Evolutionary conservation across 2,888 invertebrate species (phyloP).

Genomic region (Aphodius granarius): DNA sequence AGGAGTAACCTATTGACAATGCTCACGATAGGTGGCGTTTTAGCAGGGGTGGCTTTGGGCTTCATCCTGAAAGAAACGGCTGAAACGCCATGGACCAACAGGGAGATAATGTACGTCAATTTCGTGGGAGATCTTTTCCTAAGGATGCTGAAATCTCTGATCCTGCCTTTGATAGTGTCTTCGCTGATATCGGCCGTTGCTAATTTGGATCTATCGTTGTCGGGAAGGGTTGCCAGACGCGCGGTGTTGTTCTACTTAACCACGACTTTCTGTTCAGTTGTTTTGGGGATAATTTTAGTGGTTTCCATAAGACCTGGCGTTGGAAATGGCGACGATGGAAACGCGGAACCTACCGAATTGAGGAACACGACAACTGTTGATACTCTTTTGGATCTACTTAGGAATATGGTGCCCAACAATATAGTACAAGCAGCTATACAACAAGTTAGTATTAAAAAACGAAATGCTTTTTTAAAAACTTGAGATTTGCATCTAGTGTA

Average conservation of each 20-base stretch:
- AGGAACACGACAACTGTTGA: slow-evolving; percentile 65
- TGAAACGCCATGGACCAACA: slow-evolving; percentile 54
- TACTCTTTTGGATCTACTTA: slow-evolving; percentile 70
- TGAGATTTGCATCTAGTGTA: no score
- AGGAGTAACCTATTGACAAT: slow-evolving; percentile 58
- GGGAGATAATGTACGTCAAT: slow-evolving; percentile 70
- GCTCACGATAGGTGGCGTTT: slow-evolving; percentile 61
- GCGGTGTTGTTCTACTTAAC: slow-evolving; percentile 69
- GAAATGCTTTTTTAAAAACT: no score
- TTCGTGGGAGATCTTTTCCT: slow-evolving; percentile 73
- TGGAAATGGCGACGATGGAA: slow-evolving; percentile 31
- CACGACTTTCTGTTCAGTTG: slow-evolving; percentile 70
- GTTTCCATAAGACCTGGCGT: slow-evolving; percentile 65
- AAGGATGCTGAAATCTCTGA: slow-evolving; percentile 72
- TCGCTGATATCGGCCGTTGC: slow-evolving; percentile 71
- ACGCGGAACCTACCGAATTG: slow-evolving; percentile 30
- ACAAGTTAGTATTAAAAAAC: slow-evolving; percentile 58
- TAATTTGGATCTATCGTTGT: slow-evolving; percentile 66
- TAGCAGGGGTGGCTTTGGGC: slow-evolving; percentile 59
- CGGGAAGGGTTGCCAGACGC: slow-evolving; percentile 66
- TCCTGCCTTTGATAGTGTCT: slow-evolving; percentile 71
- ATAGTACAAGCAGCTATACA: slow-evolving; percentile 63
- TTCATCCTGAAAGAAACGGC: slow-evolving; percentile 52
- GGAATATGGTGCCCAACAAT: slow-evolving; percentile 71
- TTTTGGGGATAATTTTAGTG: slow-evolving; percentile 72